Base-by-base conservation (phyloP, 2,113 vertebrate genomes). In the Talpa occidentalis region DNA sequence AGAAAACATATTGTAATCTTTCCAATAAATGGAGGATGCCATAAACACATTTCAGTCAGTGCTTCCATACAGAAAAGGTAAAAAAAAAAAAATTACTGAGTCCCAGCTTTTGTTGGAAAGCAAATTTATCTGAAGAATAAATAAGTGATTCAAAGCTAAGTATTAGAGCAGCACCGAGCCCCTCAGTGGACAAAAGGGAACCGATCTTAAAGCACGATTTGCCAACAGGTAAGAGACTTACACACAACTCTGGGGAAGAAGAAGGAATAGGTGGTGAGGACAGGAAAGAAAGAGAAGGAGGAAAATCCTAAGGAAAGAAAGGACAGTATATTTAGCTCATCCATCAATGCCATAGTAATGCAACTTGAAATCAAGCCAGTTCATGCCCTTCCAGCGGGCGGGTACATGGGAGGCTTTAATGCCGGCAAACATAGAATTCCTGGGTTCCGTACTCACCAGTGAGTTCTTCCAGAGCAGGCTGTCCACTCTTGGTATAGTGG, bases 391-490 rank as follows among this genome's bases (percentile, higher is more conserved):
- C 44, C 30, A n/a, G 54, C n/a, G 70, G 30, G 12, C 10, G 54
- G 47, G 4, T 1, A 9, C 16, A 14, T 0, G 0, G 86, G 77
- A 26, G 42, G 44, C 37, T 19, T 44, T 19, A 0, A 21, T n/a
- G 16, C 35, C 49, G 1, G 6, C 14, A 64, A 12, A 16, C 52
- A 37, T 12, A 24, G 52, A 16, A 10, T 24, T 42, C 32, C 94
- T 28, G 10, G 44, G 15, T 60, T 42, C 59, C 60, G 15, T 47
- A 96, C 97, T 44, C 96, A 99, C 99, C 99, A 89, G 99, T 98
- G 94, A 99, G 98, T 82, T 99, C 99, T 95, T 99, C 99, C 0
- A 98, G 97, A 90, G 98, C 98, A 28, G 99, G 97, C 97, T 99
- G 99, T 98, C 97, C 98, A 96, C 97, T 98, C 98, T 99, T 99